Evolutionary conservation across 2,113 vertebrate species (phyloP).

Genomic region (Ivindomyrus marchei): DNA sequence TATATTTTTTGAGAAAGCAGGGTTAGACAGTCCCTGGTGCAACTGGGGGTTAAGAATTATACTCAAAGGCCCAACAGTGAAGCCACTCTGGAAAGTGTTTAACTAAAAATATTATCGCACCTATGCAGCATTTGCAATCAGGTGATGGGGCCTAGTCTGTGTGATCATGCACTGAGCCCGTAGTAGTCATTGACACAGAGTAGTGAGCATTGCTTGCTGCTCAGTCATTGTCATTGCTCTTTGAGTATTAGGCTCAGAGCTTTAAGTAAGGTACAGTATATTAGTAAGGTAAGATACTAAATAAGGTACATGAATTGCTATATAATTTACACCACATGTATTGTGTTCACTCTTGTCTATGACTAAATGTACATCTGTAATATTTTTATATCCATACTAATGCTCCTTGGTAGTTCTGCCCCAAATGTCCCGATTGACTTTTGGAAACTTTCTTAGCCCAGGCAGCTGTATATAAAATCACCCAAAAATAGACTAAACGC

Average conservation of each 20-base stretch:
- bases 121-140: too few species aligned
- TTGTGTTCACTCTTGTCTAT: too few species aligned
- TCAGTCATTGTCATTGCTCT: background rate
- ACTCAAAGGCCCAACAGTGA: background rate
- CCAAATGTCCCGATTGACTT: background rate
- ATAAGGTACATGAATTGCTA: too few species aligned
- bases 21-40: too few species aligned
- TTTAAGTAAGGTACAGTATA: background rate
- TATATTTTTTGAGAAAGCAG: too few species aligned
- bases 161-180: background rate
- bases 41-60: background rate
- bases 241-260: too few species aligned
- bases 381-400: background rate
- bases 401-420: background rate
- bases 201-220: background rate
- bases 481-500: background rate
- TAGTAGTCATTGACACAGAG: background rate
- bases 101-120: too few species aligned
- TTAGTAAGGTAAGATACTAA: background rate
- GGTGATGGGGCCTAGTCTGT: background rate
- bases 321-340: too few species aligned
- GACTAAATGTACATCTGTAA: background rate
- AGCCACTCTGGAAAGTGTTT: background rate
- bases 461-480: background rate
- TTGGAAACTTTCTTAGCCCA: background rate